Percentiles rank a stretch among this genome's conserved stretches.
phyloP scores from a whole-genome alignment of 2,113 vertebrate species.

The Myotis lucifugus region DNA sequence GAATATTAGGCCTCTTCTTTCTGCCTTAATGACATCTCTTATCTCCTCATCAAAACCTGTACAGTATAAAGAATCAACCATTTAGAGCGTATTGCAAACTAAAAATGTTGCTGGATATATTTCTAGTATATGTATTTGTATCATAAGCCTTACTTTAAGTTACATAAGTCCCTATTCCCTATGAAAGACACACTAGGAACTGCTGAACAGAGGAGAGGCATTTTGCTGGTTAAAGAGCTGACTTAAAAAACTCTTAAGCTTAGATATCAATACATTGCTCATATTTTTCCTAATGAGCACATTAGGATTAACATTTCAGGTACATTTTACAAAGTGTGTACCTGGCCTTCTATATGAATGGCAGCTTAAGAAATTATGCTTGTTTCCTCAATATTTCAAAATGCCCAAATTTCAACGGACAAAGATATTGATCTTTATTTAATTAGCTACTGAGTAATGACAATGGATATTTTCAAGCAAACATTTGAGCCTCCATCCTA shows the following conservation, averaged over 20 bases:
- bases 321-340: background rate
- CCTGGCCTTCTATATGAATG: background rate
- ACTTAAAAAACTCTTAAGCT: background rate
- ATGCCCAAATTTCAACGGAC: background rate
- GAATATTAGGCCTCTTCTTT: slow-evolving; percentile 24
- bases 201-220: background rate
- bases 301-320: background rate
- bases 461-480: background rate
- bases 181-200: background rate
- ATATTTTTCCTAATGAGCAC: background rate
- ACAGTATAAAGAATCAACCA: background rate
- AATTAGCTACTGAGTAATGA: background rate
- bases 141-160: background rate
- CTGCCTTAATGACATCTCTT: background rate
- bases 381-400: background rate
- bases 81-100: background rate
- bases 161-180: background rate
- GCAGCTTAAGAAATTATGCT: background rate
- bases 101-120: background rate
- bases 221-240: background rate
- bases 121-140: background rate
- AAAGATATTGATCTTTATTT: background rate
- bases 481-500: background rate
- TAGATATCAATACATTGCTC: background rate
- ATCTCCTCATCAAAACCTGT: background rate